Evolutionary conservation across 2,113 vertebrate species (phyloP), one percentile per base, ranked within the genome.

Genomic region (Hippocampus zosterae): DNA sequence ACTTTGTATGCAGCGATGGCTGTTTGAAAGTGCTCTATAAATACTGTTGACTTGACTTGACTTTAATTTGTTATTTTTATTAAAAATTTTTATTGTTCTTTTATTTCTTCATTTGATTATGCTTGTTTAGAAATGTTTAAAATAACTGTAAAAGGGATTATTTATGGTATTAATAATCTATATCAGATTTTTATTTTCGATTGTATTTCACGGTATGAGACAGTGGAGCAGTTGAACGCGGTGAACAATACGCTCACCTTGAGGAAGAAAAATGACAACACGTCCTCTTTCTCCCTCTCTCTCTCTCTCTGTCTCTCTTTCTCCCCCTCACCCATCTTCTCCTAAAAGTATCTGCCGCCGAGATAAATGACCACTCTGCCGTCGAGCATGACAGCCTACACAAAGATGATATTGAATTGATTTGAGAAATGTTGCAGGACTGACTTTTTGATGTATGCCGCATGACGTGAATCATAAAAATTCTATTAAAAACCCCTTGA

Each of bases 401-500:
- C 92, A 93, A 94, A 95, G 91, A 93, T 92, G 92, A 94, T 94
- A 94, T 94, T 93, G 92, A 93, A 91, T 94, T 91, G 93, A 95
- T 95, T 95, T 94, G 92, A 93, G 92, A 94, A 95, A 94, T 93
- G 93, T 91, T 90, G 90, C 92, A 90, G 90, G 90, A 93, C 93
- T 93, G 91, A 94, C 89, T 92, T 91, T 93, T 94, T 94, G 93
- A 96, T 94, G 93, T 94, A 94, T 92, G 90, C 91, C 80, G 89
- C 83, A 79, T 94, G 94, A 92, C 93, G 93, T 90, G 93, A 94
- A 94, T 96, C 94, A 94, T 94, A 94, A 95, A 95, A 95, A 96
- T 96, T 95, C 94, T 94, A 96, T 96, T 97, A 96, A 94, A 94
- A 95, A 92, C 90, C 94, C 92, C 93, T 91, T 95, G 93, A 95